Percentiles rank a stretch among this genome's conserved stretches.
phyloP scores from a whole-genome alignment of 2,888 invertebrate species.

The Ephialtes manifestator region DNA sequence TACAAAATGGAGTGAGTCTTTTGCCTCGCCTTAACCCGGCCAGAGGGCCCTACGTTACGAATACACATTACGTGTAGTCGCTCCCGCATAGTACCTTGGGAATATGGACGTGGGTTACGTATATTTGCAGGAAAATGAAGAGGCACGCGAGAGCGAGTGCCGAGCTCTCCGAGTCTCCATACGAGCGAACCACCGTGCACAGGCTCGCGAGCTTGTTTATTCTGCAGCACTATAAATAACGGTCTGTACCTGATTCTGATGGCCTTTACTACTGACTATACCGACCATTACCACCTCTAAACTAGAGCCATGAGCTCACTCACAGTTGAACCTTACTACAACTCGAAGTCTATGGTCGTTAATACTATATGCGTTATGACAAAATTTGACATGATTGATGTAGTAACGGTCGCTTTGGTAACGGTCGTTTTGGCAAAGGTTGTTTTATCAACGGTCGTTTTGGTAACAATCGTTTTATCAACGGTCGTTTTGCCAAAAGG shows the following conservation, averaged over 20 bases:
- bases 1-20: too few species aligned
- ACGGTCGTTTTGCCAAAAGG: too few species aligned
- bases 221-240: constrained; percentile 59
- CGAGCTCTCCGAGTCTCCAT: neutral
- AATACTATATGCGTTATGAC: neutral
- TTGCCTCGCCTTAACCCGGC: neutral
- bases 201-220: constrained; percentile 54
- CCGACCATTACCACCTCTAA: neutral
- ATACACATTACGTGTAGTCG: constrained; percentile 64
- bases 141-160: constrained; percentile 1
- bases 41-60: constrained; percentile 23
- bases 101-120: constrained; percentile 54
- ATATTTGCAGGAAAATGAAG: constrained; percentile 33
- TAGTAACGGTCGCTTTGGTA: too few species aligned
- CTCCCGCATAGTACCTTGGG: constrained; percentile 30
- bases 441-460: too few species aligned
- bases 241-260: constrained; percentile 45
- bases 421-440: too few species aligned
- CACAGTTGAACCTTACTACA: constrained; percentile 6
- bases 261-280: constrained; percentile 34
- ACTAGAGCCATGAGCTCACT: neutral
- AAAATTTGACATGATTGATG: too few species aligned
- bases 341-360: neutral
- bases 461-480: too few species aligned
- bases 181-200: neutral